Evolutionary conservation across 35 echinoderm and acorn worm species (phyloP).

Genomic region (Ophiothrix spiculata): DNA sequence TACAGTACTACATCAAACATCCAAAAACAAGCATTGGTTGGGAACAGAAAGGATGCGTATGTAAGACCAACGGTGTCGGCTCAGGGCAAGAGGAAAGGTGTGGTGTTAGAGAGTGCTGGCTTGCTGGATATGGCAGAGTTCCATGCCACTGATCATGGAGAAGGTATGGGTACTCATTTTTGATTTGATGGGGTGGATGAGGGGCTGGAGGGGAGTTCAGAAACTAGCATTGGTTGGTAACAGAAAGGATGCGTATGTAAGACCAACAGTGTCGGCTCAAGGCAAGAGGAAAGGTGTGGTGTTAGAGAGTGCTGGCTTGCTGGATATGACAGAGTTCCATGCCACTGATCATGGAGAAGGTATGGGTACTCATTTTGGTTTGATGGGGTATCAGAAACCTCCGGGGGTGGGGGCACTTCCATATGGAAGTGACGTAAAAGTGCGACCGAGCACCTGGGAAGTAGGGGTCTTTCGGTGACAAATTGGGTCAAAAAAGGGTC

Average conservation of each 20-base stretch:
- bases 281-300: background rate
- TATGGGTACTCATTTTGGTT: no score
- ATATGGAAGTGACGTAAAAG: no score
- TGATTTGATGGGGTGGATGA: background rate
- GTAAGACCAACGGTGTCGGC: conserved; percentile 4
- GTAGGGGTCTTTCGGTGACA: no score
- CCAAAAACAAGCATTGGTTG: conserved; percentile 73
- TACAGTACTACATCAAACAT: conserved; percentile 88
- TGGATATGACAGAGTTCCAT: conserved; percentile 72
- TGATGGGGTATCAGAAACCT: no score
- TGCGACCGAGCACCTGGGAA: no score
- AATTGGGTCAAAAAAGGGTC: no score
- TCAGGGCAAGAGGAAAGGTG: conserved; percentile 7
- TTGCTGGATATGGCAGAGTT: conserved; percentile 80
- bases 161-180: background rate
- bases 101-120: conserved; percentile 66
- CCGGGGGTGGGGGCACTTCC: no score
- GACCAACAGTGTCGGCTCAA: background rate
- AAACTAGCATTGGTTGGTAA: conserved; percentile 65
- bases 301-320: conserved; percentile 74
- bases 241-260: conserved; percentile 41
- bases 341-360: background rate
- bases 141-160: conserved; percentile 1
- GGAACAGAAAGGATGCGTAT: conserved; percentile 49
- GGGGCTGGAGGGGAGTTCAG: background rate